Conservation (phyloP, 1,140 invertebrate species). For the Neodiprion virginianus region DNA sequence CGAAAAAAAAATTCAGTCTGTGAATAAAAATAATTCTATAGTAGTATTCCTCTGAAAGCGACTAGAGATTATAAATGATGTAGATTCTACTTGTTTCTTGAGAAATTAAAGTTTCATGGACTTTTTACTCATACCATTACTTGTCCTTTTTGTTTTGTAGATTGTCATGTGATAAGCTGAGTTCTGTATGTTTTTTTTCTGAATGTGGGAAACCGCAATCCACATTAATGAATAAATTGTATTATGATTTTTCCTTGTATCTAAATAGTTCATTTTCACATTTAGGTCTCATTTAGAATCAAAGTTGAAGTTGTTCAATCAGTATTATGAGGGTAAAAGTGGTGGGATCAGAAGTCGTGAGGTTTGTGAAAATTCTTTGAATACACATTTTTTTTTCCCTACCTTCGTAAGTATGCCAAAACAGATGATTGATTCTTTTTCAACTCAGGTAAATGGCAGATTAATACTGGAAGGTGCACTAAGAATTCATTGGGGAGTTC, state of each 20-base stretch:
- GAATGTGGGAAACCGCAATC: too few relatives aligned
- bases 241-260: background rate
- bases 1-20: too few relatives aligned
- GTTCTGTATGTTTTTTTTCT: too few relatives aligned
- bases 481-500: conserved; percentile 85
- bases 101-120: too few relatives aligned
- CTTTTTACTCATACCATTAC: conserved; percentile 1
- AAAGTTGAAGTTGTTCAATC: conserved; percentile 81
- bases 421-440: conserved; percentile 9
- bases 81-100: too few relatives aligned
- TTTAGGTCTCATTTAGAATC: conserved; percentile 76
- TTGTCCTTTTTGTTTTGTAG: conserved; percentile 4
- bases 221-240: background rate
- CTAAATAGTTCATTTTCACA: conserved; percentile 33
- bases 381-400: background rate
- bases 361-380: conserved; percentile 45
- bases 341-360: conserved; percentile 77
- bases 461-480: conserved; percentile 81
- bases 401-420: conserved; percentile 15
- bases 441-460: conserved; percentile 72
- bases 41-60: too few relatives aligned
- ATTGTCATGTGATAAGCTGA: conserved; percentile 15
- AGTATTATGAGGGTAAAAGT: conserved; percentile 82
- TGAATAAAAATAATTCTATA: too few relatives aligned
- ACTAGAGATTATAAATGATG: too few relatives aligned